A percentile compares a stretch with the other conserved stretches of the same genome.
These are phyloP conservation scores for Embiotoca jacksoni DNA, from an alignment of 2,113 vertebrate genomes.

Conservation along the genomic window DNA sequence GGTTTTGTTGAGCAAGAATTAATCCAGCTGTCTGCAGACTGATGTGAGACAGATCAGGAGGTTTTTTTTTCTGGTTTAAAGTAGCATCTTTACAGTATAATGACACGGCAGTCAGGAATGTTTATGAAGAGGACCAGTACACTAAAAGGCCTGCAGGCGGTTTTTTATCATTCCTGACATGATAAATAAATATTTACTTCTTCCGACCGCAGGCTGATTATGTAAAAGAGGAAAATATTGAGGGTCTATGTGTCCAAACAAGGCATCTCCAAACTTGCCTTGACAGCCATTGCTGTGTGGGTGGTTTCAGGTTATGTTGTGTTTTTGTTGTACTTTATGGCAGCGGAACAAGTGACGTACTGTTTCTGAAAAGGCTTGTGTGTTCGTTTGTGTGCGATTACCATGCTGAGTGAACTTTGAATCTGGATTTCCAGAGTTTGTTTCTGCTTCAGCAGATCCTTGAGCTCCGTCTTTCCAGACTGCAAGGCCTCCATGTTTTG, in stretches of 20 bases:
- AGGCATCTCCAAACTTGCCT: not conserved
- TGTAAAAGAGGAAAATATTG: not conserved
- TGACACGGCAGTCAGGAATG: conserved; percentile 51
- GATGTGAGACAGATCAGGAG: not conserved
- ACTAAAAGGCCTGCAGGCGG: not conserved
- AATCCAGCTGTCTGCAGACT: conserved; percentile 20
- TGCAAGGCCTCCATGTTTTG: conserved; percentile 74
- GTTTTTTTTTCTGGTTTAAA: not conserved
- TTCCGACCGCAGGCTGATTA: too few relatives aligned
- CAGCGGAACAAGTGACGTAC: too few relatives aligned
- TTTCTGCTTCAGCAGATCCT: conserved; percentile 68
- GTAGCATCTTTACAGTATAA: conserved; percentile 14
- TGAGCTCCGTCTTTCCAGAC: conserved; percentile 65
- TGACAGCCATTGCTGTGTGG: too few relatives aligned
- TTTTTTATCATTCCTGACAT: conserved; percentile 6
- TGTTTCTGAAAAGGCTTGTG: not conserved
- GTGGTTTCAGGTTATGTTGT: too few relatives aligned
- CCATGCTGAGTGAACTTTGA: conserved; percentile 72
- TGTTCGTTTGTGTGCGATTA: conserved; percentile 30
- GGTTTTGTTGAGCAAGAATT: not conserved
- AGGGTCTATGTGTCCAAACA: not conserved
- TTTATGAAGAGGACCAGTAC: not conserved
- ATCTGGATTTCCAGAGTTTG: conserved; percentile 78
- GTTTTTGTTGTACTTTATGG: too few relatives aligned
- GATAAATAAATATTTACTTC: not conserved